These are phyloP conservation scores for Heliocidaris erythrogramma DNA, from an alignment of 35 echinoderm and acorn worm genomes.

Conservation along the genomic window DNA sequence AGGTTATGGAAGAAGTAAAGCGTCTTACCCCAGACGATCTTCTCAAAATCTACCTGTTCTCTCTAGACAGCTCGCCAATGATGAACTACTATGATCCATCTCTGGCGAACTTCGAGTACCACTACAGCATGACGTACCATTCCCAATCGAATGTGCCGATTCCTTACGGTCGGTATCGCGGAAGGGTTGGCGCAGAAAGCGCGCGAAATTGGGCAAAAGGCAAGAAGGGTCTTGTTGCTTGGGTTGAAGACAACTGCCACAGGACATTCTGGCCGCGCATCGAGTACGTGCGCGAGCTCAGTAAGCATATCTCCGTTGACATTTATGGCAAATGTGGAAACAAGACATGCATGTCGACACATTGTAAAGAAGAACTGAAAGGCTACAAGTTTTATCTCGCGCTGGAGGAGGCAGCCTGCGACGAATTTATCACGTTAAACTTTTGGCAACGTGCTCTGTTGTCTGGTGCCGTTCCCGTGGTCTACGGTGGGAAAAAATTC, in stretches of 20 bases:
- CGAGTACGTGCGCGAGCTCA: conserved; percentile 44
- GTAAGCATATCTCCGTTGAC: conserved; percentile 52
- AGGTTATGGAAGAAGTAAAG: conserved; percentile 52
- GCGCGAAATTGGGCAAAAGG: conserved; percentile 28
- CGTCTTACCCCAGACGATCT: conserved; percentile 27
- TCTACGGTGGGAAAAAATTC: conserved; percentile 54
- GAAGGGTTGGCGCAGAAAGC: not conserved
- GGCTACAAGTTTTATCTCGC: conserved; percentile 62
- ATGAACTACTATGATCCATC: conserved; percentile 68
- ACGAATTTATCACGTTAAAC: conserved; percentile 71
- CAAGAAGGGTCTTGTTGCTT: conserved; percentile 55
- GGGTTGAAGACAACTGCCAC: conserved; percentile 68
- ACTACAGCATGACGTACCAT: conserved; percentile 75
- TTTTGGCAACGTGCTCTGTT: conserved; percentile 61
- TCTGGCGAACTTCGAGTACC: conserved; percentile 54
- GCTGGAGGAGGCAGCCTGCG: conserved; percentile 65
- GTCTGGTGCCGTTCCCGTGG: conserved; percentile 56
- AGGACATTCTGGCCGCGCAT: conserved; percentile 55
- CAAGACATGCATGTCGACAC: conserved; percentile 41
- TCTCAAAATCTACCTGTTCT: conserved; percentile 59
- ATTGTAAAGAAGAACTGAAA: conserved; percentile 25
- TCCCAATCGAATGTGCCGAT: conserved; percentile 66
- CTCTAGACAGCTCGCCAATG: conserved; percentile 64
- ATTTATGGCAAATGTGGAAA: conserved; percentile 76
- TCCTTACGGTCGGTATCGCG: conserved; percentile 62